Evolutionary conservation across 1,140 invertebrate genomes (phyloP).

Genomic region (Pygmarrhopalites habei): DNA sequence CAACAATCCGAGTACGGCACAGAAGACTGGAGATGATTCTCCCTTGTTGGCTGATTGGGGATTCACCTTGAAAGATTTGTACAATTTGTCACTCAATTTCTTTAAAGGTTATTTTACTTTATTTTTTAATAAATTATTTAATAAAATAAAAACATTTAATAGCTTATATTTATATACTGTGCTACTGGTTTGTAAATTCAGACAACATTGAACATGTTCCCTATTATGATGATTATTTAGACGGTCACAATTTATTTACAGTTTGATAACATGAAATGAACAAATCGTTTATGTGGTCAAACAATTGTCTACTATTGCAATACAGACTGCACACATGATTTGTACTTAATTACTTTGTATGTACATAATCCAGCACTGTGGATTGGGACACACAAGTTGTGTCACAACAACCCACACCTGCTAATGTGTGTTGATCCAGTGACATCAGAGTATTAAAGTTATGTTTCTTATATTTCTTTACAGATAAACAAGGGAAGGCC

Average conservation of each 20-base stretch:
- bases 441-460: not conserved
- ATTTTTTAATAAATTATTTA: not conserved
- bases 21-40: no score
- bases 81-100: slow-evolving; percentile 73
- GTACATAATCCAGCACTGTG: not conserved
- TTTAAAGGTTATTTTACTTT: slow-evolving; percentile 64
- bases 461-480: slow-evolving; percentile 40
- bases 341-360: not conserved
- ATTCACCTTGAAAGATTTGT: slow-evolving; percentile 67
- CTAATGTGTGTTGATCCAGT: not conserved
- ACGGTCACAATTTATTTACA: not conserved
- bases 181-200: not conserved
- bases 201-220: not conserved
- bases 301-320: not conserved
- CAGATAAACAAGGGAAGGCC: slow-evolving; percentile 94
- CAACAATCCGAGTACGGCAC: no score
- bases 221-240: not conserved
- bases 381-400: not conserved
- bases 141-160: not conserved
- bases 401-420: not conserved
- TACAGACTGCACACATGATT: not conserved
- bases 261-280: not conserved
- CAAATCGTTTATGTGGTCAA: not conserved
- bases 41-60: slow-evolving; percentile 51
- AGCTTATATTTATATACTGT: not conserved